Percentiles rank a stretch among this genome's conserved stretches.
These are phyloP conservation scores for Drosophila neonasuta DNA, from an alignment of 2,888 invertebrate genomes.

Conservation along the genomic window DNA sequence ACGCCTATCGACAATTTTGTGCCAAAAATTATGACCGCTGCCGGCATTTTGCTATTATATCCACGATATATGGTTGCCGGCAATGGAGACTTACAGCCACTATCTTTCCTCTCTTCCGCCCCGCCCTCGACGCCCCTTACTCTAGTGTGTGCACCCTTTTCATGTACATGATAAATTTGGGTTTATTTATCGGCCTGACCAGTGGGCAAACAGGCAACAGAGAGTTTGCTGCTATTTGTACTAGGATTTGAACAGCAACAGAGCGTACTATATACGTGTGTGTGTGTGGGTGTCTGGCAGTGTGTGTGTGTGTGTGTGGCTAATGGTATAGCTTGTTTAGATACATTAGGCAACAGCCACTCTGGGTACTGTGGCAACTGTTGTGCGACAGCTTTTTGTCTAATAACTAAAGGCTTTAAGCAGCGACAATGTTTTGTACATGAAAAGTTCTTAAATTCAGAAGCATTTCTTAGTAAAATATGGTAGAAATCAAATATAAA, in stretches of 20 bases:
- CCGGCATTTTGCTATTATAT: conserved; percentile 64
- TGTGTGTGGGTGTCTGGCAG: conserved; percentile 15
- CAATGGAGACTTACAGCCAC: conserved; percentile 14
- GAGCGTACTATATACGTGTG: conserved; percentile 2
- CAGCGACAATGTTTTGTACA: conserved; percentile 6
- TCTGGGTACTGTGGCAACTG: conserved; percentile 42
- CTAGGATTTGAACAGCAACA: conserved; percentile 26
- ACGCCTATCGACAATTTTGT: conserved; percentile 78
- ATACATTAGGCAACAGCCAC: conserved; percentile 53
- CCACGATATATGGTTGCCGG: conserved; percentile 64
- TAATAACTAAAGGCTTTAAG: conserved; percentile 47
- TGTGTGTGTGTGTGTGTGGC: conserved; percentile 39
- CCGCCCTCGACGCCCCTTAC: neutral
- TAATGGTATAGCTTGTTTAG: conserved; percentile 64
- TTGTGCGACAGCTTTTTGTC: conserved; percentile 21
- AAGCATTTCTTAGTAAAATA: too few species aligned
- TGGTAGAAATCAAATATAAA: too few species aligned
- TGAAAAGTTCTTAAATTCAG: too few species aligned
- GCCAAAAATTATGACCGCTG: conserved; percentile 73
- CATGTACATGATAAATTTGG: conserved; percentile 74
- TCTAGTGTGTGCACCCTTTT: conserved; percentile 21
- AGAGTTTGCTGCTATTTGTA: conserved; percentile 64
- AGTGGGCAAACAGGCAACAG: conserved; percentile 48
- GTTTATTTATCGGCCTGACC: conserved; percentile 69
- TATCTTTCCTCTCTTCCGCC: neutral